Evolutionary conservation across 2,888 invertebrate genomes (phyloP).

Genomic region (Bellardia pandia): DNA sequence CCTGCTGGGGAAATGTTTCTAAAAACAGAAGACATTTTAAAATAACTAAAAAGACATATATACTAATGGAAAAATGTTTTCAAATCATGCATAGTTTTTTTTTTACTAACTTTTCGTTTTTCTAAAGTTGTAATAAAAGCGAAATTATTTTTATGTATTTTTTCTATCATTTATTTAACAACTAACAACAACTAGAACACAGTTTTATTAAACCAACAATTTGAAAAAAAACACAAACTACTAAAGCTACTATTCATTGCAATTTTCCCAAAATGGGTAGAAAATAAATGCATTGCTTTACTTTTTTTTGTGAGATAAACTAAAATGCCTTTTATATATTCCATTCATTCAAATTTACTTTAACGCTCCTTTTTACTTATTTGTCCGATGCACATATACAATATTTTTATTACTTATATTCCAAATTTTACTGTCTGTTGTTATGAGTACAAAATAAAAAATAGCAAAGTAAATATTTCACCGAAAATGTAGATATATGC

Average conservation of each 20-base stretch:
- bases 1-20: background rate
- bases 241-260: background rate
- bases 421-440: slow-evolving; percentile 22
- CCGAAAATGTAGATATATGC: background rate
- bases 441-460: background rate
- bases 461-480: background rate
- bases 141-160: background rate
- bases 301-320: background rate
- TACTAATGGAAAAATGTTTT: slow-evolving; percentile 12
- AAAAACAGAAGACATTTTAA: background rate
- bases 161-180: slow-evolving; percentile 2
- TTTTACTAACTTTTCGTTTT: background rate
- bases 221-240: background rate
- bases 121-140: background rate
- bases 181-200: background rate
- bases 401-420: slow-evolving; percentile 18
- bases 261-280: slow-evolving; percentile 2
- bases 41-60: background rate
- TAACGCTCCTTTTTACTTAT: slow-evolving; percentile 6
- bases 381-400: background rate
- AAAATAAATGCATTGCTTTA: slow-evolving; percentile 16
- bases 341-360: slow-evolving; percentile 45
- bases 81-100: background rate
- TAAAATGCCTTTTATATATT: slow-evolving; percentile 14
- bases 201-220: slow-evolving; percentile 43